These are phyloP conservation scores for Alligator sinensis DNA, from an alignment of 2,113 vertebrate species.

Conservation along the genomic window DNA sequence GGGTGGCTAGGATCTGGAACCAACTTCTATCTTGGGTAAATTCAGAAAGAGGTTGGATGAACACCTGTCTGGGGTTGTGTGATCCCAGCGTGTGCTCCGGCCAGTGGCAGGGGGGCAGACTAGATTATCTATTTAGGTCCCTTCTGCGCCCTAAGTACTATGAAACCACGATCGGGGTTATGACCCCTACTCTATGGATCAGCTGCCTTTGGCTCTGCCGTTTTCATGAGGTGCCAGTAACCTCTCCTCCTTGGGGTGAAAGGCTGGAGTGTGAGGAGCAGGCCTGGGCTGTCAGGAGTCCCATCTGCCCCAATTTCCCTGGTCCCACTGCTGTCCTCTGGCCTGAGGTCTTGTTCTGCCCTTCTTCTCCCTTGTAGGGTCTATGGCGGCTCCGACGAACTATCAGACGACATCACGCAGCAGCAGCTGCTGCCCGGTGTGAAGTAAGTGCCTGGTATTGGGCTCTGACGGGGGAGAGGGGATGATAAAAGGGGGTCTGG, in stretches of 20 bases:
- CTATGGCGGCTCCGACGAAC: constrained; percentile 90
- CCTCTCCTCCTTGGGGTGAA: background rate
- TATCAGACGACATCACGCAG: constrained; percentile 95
- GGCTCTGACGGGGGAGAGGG: fast-evolving
- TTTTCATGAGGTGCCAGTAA: background rate
- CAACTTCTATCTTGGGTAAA: no score
- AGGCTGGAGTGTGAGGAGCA: background rate
- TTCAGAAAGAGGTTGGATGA: no score
- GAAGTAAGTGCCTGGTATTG: constrained; percentile 81
- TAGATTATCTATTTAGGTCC: no score
- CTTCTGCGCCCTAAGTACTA: no score
- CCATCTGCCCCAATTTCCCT: background rate
- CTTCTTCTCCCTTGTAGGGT: constrained; percentile 71
- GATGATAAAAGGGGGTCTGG: background rate
- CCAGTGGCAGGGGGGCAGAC: no score
- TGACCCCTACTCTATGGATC: no score
- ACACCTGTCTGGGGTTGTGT: no score
- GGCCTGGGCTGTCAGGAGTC: background rate
- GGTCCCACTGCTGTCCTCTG: background rate
- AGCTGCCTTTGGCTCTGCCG: background rate
- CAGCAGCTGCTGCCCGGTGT: constrained; percentile 95
- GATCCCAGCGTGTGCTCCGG: no score
- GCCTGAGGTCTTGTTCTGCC: background rate
- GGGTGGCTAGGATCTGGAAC: no score
- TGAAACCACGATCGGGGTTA: no score